These are phyloP conservation scores for Callipepla squamata DNA, from an alignment of 2,113 vertebrate species.

Conservation along the genomic window DNA sequence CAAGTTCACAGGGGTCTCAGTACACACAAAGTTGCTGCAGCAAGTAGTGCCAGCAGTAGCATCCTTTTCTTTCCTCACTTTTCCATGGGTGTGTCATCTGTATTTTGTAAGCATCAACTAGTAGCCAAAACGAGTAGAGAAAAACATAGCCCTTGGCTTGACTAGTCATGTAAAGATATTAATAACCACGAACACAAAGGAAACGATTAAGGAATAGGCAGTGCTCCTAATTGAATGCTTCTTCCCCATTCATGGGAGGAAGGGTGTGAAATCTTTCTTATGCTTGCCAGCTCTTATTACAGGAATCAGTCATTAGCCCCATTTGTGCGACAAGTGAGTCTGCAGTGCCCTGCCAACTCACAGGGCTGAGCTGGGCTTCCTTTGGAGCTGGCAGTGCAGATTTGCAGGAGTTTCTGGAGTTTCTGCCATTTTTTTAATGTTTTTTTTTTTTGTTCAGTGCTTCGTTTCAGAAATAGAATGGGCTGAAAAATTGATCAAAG, in stretches of 20 bases:
- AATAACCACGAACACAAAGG: constrained; percentile 36
- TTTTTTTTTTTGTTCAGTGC: background rate
- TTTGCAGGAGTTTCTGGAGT: background rate
- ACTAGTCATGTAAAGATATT: constrained; percentile 2
- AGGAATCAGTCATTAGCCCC: background rate
- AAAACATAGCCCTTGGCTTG: constrained; percentile 44
- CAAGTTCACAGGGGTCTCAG: background rate
- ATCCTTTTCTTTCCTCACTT: background rate
- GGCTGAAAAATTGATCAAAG: background rate
- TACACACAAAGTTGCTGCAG: background rate
- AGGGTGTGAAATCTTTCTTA: constrained; percentile 40
- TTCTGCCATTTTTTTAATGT: background rate
- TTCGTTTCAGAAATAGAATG: background rate
- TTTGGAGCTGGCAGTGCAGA: background rate
- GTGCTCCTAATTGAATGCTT: constrained; percentile 17
- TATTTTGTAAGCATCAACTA: background rate
- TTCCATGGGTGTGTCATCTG: background rate
- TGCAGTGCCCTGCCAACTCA: accelerated
- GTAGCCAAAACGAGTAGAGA: background rate
- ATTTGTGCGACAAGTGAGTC: background rate
- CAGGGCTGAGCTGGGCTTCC: background rate
- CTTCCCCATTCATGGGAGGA: constrained; percentile 29
- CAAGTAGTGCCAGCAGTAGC: background rate
- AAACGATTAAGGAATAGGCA: constrained; percentile 19
- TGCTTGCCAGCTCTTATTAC: constrained; percentile 3